A percentile compares a stretch with the other conserved stretches of the same genome.
Conservation (phyloP, 2,888 invertebrate genomes). For the Electrophaes corylata region DNA sequence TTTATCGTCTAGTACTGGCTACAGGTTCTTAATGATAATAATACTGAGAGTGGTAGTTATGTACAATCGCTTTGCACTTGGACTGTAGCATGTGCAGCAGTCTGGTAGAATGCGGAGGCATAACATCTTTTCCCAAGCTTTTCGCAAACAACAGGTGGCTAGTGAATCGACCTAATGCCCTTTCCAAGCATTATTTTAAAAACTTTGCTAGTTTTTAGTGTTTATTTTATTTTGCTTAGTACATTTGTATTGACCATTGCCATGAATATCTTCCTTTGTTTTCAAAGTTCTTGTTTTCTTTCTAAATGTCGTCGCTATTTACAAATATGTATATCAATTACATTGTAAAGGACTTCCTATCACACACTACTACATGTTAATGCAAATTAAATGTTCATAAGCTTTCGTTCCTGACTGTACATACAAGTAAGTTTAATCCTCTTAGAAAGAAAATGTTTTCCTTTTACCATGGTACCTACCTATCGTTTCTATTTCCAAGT, state of each 20-base stretch:
- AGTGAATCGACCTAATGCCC: slow-evolving; percentile 43
- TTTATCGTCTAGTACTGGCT: too few species aligned
- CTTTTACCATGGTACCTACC: neutral
- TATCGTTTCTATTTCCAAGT: neutral
- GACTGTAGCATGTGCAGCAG: slow-evolving; percentile 22
- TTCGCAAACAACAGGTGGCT: slow-evolving; percentile 34
- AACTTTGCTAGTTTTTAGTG: slow-evolving; percentile 8
- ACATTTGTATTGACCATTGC: neutral
- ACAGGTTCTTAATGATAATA: too few species aligned
- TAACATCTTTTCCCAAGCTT: slow-evolving; percentile 28
- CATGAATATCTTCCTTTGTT: too few species aligned
- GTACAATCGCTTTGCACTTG: slow-evolving; percentile 4
- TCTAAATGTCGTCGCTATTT: too few species aligned
- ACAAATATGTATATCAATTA: too few species aligned
- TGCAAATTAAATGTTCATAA: too few species aligned
- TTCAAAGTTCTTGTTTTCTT: too few species aligned
- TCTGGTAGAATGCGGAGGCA: slow-evolving; percentile 15
- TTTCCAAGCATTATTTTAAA: slow-evolving; percentile 33
- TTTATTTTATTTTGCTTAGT: neutral
- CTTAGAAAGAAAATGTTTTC: slow-evolving; percentile 21
- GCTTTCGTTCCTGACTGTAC: too few species aligned
- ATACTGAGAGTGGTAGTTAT: neutral
- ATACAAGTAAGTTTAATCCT: slow-evolving; percentile 12
- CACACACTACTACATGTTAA: too few species aligned
- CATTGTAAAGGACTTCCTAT: too few species aligned